These are phyloP conservation scores for Eristalis intricaria DNA, from an alignment of 2,888 invertebrate species.

Conservation along the genomic window DNA sequence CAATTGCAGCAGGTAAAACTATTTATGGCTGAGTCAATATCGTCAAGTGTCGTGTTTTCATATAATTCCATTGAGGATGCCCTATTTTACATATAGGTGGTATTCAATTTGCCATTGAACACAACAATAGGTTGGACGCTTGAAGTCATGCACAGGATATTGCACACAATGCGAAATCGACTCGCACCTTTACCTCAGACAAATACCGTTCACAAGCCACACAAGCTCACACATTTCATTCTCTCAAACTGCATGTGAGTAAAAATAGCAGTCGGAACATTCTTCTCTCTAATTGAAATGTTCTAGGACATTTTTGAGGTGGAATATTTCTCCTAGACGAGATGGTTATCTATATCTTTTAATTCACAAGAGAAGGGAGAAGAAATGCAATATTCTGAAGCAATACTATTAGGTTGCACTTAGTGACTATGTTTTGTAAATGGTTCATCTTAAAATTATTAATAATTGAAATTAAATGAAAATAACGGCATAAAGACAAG, in stretches of 20 bases:
- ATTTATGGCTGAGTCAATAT: no score
- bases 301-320: background rate
- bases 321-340: background rate
- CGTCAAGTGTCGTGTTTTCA: background rate
- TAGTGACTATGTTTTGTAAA: no score
- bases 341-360: no score
- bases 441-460: no score
- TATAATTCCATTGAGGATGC: background rate
- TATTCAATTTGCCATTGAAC: background rate
- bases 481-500: no score
- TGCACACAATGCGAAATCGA: background rate
- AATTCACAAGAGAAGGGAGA: no score
- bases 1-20: no score
- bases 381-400: no score
- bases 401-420: no score
- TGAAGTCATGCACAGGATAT: background rate
- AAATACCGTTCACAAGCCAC: background rate
- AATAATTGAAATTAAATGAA: no score
- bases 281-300: background rate
- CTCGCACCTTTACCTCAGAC: background rate
- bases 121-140: background rate
- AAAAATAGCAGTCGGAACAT: background rate
- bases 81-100: background rate
- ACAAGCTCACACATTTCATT: background rate
- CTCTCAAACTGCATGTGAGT: background rate